Evolutionary conservation across 2,797 vertebrate species (phyloP), one percentile per base, ranked within the genome.

Genomic region (Sebastes ruberrimus): DNA sequence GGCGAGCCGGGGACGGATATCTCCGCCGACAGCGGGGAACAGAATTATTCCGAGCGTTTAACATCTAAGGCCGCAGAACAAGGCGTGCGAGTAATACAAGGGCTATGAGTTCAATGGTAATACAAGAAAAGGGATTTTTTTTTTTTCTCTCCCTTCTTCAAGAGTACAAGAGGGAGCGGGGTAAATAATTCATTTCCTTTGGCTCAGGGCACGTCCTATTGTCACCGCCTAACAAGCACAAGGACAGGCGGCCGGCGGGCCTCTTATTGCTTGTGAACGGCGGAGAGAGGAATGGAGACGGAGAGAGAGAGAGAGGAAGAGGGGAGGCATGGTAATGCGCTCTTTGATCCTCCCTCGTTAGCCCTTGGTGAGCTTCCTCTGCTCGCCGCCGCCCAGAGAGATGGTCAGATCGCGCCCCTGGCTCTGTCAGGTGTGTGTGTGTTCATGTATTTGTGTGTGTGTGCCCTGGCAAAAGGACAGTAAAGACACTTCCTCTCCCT

Each of bases 111-210:
- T 93, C 89, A 94, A 89, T 91, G 89, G 90, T 88, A 92, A 93
- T 92, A 94, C 88, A 93, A 93, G 91, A 93, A 92, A 86, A 86
- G 76, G 81, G 57, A 82, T 87, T 92, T 87, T 89, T 85, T 89
- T 85, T 86, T 84, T 78, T 49, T 18, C 14, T 16, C n/a, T 28
- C 27, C 62, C 84, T 86, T 83, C 88, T 93, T 90, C 78, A 92
- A 90, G 89, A 92, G 86, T 86, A 91, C 88, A 90, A 92, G 93
- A 88, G 93, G 88, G 92, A 93, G 83, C 67, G 2, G 92, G 90
- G 88, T 96, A 95, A 96, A 96, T 96, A 95, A 96, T 95, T 95
- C 76, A 96, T 95, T 94, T 95, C 91, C 93, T 93, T 89, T 94
- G 89, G 94, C 94, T 94, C 86, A 89, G 92, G 93, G 95, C 94